Percentiles rank a stretch among this genome's conserved stretches.
Conservation (phyloP, 2,113 vertebrate genomes). For the Ptilorrhoa leucosticta region DNA sequence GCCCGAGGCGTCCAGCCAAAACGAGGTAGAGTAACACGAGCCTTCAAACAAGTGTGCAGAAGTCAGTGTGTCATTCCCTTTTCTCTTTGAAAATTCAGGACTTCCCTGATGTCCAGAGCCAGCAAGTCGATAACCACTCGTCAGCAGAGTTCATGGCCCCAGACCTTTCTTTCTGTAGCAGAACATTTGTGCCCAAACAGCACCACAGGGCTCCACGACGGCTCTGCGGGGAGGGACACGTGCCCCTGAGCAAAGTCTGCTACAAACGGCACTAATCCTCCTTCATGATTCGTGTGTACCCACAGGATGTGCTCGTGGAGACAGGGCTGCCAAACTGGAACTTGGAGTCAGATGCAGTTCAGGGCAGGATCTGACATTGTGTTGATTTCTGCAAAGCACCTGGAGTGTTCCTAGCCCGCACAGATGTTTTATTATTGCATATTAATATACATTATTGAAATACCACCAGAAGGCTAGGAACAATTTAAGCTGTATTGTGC, state of each 20-base stretch:
- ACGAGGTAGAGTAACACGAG: rapidly evolving
- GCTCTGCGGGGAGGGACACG: neutral
- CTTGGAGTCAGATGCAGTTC: neutral
- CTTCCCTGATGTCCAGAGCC: neutral
- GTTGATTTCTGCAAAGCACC: neutral
- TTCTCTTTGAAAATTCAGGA: neutral
- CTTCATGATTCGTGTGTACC: rapidly evolving
- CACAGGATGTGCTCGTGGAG: neutral
- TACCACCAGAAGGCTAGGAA: neutral
- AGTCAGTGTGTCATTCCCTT: neutral
- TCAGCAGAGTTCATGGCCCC: neutral
- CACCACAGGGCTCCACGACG: neutral
- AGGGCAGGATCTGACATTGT: neutral
- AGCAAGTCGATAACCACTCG: rapidly evolving
- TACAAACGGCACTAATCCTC: neutral
- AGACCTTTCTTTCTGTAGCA: neutral
- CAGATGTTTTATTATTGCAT: neutral
- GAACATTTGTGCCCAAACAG: neutral
- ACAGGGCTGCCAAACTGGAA: neutral
- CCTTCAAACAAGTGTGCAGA: neutral
- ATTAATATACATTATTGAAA: neutral
- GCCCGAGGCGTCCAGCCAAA: neutral
- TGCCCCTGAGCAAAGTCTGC: neutral
- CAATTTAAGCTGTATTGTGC: neutral
- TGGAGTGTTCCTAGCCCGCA: neutral